These are phyloP conservation scores for Colaptes auratus DNA, from an alignment of 2,113 vertebrate species.

Conservation along the genomic window DNA sequence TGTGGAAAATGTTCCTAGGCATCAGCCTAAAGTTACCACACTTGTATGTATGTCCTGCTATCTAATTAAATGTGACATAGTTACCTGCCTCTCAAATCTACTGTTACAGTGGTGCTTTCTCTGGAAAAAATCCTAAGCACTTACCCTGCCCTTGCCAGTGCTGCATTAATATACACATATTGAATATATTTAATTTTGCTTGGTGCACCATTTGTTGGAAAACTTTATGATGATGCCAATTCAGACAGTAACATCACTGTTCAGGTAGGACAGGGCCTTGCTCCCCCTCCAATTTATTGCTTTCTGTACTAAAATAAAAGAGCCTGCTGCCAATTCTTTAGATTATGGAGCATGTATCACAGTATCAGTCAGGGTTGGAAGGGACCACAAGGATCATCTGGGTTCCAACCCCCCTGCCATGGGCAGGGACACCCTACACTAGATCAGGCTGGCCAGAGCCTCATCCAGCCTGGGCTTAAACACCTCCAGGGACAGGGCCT, in stretches of 20 bases:
- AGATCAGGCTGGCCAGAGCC: no score
- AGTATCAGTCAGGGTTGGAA: no score
- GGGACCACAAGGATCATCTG: no score
- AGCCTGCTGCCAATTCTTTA: background rate
- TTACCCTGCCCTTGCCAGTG: background rate
- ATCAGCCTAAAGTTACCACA: no score
- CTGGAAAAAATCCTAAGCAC: background rate
- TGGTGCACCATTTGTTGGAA: background rate
- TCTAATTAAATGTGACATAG: no score
- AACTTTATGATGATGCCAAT: background rate
- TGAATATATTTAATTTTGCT: background rate
- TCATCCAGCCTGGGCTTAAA: no score
- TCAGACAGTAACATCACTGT: background rate
- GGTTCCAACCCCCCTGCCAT: no score
- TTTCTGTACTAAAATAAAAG: background rate
- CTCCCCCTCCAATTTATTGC: rapidly evolving
- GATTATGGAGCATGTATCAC: background rate
- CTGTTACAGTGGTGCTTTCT: background rate
- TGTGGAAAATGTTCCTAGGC: no score
- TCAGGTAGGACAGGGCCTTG: background rate
- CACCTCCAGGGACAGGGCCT: no score
- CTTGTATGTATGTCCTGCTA: no score
- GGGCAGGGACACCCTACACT: no score
- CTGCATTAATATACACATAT: background rate
- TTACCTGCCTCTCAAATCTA: background rate